Evolutionary conservation across 2,797 vertebrate genomes (phyloP).

Genomic region (Ataeniobius toweri): DNA sequence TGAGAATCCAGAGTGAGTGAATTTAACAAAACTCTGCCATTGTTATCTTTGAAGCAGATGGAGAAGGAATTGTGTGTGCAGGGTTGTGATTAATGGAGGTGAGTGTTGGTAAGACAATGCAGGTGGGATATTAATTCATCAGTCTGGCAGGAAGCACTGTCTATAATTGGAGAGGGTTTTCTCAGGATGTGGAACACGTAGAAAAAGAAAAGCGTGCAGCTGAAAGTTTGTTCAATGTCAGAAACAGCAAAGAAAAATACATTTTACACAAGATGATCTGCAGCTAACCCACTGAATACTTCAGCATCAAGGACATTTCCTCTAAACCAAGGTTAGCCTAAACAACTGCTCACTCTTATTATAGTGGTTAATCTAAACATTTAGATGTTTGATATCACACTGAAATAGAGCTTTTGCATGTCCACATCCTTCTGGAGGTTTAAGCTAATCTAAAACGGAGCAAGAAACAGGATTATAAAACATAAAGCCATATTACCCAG

Average conservation of each 20-base stretch:
- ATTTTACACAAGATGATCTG: not conserved
- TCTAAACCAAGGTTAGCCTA: not conserved
- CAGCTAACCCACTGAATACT: not conserved
- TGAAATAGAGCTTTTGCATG: not conserved
- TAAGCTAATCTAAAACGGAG: too few relatives aligned
- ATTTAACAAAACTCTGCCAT: slow-evolving; percentile 11
- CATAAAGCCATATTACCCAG: not conserved
- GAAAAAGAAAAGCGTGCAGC: slow-evolving; percentile 4
- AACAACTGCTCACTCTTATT: too few relatives aligned
- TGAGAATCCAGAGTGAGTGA: slow-evolving; percentile 11
- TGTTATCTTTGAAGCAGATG: slow-evolving; percentile 63
- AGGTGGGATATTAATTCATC: slow-evolving; percentile 64
- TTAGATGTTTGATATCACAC: too few relatives aligned
- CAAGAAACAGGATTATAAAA: not conserved
- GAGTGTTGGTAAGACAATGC: slow-evolving; percentile 62
- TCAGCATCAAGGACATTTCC: not conserved
- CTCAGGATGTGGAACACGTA: slow-evolving; percentile 29
- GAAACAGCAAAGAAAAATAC: not conserved
- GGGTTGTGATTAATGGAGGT: slow-evolving; percentile 68
- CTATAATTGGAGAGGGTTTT: slow-evolving; percentile 41
- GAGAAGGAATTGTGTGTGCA: slow-evolving; percentile 44
- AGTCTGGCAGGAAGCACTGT: slow-evolving; percentile 45
- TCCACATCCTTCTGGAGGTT: not conserved
- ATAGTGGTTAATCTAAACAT: too few relatives aligned
- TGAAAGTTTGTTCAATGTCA: slow-evolving; percentile 6